Percentiles rank a stretch among this genome's conserved stretches.
Evolutionary conservation across 2,113 vertebrate genomes (phyloP).

Genomic region (Leptodactylus fuscus): DNA sequence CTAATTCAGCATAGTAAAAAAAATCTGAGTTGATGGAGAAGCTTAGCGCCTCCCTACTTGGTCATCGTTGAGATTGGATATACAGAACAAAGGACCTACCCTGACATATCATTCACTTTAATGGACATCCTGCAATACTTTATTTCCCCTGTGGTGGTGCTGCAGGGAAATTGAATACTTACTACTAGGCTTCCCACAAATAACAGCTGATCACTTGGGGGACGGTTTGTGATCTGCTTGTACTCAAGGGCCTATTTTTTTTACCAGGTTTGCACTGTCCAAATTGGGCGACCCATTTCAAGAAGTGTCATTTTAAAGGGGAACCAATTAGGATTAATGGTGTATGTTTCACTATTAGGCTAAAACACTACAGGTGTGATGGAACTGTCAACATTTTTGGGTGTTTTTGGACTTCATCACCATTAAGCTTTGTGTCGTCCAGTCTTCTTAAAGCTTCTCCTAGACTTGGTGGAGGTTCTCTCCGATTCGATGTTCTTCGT

Average conservation of each 20-base stretch:
- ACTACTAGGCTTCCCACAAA: background rate
- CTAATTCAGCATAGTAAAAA: too few relatives aligned
- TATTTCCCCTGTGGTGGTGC: background rate
- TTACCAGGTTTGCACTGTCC: background rate
- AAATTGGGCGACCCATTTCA: background rate
- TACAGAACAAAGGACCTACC: too few relatives aligned
- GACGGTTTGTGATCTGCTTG: background rate
- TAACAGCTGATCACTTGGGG: background rate
- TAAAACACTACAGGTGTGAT: too few relatives aligned
- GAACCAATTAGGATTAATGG: too few relatives aligned
- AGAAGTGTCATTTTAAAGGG: background rate
- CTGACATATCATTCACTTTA: too few relatives aligned
- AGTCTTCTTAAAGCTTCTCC: background rate
- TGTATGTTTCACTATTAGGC: too few relatives aligned
- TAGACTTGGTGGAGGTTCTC: too few relatives aligned
- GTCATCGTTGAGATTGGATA: too few relatives aligned
- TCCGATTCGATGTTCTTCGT: background rate
- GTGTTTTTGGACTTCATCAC: background rate
- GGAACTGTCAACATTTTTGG: too few relatives aligned
- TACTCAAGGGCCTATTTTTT: too few relatives aligned
- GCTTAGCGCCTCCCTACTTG: too few relatives aligned
- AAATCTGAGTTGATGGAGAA: too few relatives aligned
- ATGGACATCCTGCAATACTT: background rate
- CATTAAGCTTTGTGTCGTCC: background rate
- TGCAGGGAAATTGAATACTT: background rate